These are phyloP conservation scores for Lanius collurio DNA, from an alignment of 2,113 vertebrate genomes.

Conservation along the genomic window DNA sequence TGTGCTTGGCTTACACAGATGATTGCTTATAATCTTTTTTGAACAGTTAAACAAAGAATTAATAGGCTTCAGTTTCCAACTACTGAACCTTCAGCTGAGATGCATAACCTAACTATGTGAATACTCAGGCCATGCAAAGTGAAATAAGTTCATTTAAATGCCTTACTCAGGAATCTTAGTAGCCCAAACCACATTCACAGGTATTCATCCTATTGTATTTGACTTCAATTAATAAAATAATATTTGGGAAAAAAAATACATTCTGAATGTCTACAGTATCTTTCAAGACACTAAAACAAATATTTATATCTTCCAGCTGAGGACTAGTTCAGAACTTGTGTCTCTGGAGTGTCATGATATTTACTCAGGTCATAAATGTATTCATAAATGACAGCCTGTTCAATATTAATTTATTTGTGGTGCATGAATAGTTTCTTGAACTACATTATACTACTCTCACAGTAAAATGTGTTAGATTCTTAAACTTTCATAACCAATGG, in stretches of 20 bases:
- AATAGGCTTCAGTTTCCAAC: neutral
- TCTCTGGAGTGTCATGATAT: neutral
- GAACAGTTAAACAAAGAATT: neutral
- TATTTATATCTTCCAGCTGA: neutral
- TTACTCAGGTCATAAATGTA: neutral
- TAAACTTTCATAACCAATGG: neutral
- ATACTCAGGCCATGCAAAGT: neutral
- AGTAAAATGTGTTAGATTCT: neutral
- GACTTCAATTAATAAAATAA: neutral
- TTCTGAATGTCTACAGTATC: rapidly evolving
- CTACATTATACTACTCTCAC: neutral
- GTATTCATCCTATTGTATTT: neutral
- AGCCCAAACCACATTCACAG: neutral
- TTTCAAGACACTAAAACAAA: neutral
- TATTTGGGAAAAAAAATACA: neutral
- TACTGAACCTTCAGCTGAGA: neutral
- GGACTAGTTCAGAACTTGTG: neutral
- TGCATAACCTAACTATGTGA: neutral
- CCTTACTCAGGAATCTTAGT: neutral
- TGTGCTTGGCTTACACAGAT: neutral
- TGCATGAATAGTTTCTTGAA: neutral
- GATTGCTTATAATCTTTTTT: neutral
- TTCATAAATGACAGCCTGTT: neutral
- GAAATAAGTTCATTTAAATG: neutral
- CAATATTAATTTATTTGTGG: neutral